Conservation (phyloP, 2,888 invertebrate genomes). For the Zygaena filipendulae region DNA sequence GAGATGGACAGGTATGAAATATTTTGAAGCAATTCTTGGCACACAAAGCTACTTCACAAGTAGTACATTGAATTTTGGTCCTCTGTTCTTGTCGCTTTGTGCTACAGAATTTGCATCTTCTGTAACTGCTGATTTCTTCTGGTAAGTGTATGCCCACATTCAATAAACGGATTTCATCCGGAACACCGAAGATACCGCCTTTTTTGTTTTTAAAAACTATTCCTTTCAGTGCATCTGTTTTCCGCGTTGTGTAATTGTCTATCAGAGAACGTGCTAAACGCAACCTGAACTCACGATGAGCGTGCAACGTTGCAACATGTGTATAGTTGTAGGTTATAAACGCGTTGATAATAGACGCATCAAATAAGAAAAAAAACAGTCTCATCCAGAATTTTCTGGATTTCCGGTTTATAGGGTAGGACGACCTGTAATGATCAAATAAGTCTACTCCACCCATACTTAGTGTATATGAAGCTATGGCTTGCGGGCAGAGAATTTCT, state of each 20-base stretch:
- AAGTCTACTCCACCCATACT: slow-evolving; percentile 27
- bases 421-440: slow-evolving; percentile 26
- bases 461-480: slow-evolving; percentile 24
- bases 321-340: slow-evolving; percentile 19
- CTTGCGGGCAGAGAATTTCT: slow-evolving; percentile 23
- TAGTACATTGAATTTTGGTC: too few relatives aligned
- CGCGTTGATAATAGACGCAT: slow-evolving; percentile 19
- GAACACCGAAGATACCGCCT: slow-evolving; percentile 22
- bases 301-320: slow-evolving; percentile 7
- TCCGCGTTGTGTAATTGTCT: slow-evolving; percentile 8
- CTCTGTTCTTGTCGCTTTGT: too few relatives aligned
- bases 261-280: slow-evolving; percentile 15
- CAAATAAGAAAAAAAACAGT: slow-evolving; percentile 22
- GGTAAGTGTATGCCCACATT: slow-evolving; percentile 25
- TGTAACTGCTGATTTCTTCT: slow-evolving; percentile 21
- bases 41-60: too few relatives aligned
- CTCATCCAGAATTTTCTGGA: slow-evolving; percentile 26
- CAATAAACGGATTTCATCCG: slow-evolving; percentile 23
- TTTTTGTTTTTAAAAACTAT: slow-evolving; percentile 19
- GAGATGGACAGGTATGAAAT: too few relatives aligned
- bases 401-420: slow-evolving; percentile 24
- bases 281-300: slow-evolving; percentile 17
- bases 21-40: too few relatives aligned
- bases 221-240: slow-evolving; percentile 8
- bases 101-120: slow-evolving; percentile 24